Evolutionary conservation across 2,113 vertebrate species (phyloP), one percentile per base, ranked within the genome.

Genomic region (Oreocharis arfaki): DNA sequence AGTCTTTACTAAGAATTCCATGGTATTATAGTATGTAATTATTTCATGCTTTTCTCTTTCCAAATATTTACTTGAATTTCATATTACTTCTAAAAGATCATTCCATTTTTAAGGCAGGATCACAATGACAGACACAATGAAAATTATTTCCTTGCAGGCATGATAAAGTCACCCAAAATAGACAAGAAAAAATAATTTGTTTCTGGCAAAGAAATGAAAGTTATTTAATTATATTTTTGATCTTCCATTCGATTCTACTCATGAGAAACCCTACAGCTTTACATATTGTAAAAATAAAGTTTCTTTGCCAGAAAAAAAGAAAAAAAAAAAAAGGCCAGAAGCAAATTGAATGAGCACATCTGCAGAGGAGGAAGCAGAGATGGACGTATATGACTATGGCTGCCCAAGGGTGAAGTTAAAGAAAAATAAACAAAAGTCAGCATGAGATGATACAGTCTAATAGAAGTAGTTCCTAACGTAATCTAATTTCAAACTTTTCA

Each of bases 101-200:
- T 47, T 57, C 6, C 0, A 16, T 78, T 96, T 80, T 73, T 81
- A 81, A 84, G 33, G 64, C 41, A 81, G 20, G n/a, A 82, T 93
- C 42, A 63, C 33, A 52, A 27, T 63, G 64, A 92, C 64, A 90
- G 89, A 65, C 46, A 77, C n/a, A 63, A 92, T 37, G 60, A 87
- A 87, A 92, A 84, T n/a, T 2, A 77, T 75, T 83, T 73, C 83
- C 91, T 92, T 74, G 41, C 0, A 0, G 83, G 68, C 12, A 7
- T 55, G 60, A 93, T 81, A 90, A 86, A 92, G 86, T 75, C 93
- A 81, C 80, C 39, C 89, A 95, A 92, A 88, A 87, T 18, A 97
- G 60, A 83, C 35, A 89, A 65, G 68, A 77, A 95, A 96, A 92
- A 88, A 92, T 93, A 84, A 96, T 94, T 96, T 96, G 92, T 76